Evolutionary conservation across 1,140 invertebrate genomes (phyloP).

Genomic region (Lutraria rhynchaena): DNA sequence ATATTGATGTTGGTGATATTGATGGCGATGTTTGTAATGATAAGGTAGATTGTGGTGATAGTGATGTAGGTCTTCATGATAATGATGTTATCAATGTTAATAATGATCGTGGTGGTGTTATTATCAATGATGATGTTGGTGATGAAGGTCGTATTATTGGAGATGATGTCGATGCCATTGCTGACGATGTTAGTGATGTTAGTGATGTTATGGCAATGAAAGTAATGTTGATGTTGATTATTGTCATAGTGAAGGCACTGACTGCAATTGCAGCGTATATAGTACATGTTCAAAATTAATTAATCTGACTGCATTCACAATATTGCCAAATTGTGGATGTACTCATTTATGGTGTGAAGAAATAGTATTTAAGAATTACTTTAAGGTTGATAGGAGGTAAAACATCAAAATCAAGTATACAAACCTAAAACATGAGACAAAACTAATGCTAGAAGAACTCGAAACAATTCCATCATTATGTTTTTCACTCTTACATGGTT

Average conservation of each 20-base stretch:
- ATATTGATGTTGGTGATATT: constrained; percentile 34
- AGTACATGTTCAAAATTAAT: background rate
- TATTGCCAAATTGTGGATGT: too few relatives aligned
- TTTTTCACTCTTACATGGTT: too few relatives aligned
- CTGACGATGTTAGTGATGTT: constrained; percentile 38
- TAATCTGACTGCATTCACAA: too few relatives aligned
- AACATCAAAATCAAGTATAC: too few relatives aligned
- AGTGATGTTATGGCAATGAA: background rate
- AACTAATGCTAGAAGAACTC: too few relatives aligned
- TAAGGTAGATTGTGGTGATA: constrained; percentile 36
- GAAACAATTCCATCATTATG: too few relatives aligned
- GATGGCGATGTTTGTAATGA: constrained; percentile 38
- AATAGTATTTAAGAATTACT: too few relatives aligned
- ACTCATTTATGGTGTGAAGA: too few relatives aligned
- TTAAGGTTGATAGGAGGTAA: too few relatives aligned
- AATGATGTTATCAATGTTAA: constrained; percentile 7
- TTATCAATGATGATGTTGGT: constrained; percentile 19
- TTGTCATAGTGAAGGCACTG: background rate
- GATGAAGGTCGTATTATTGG: background rate
- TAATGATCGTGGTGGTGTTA: constrained; percentile 21
- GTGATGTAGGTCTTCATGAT: too few relatives aligned
- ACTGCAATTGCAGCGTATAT: background rate
- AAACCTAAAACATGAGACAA: too few relatives aligned
- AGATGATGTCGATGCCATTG: background rate
- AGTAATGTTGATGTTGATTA: background rate